These are phyloP conservation scores for Cetonia aurata DNA, from an alignment of 2,888 invertebrate species.

Conservation along the genomic window DNA sequence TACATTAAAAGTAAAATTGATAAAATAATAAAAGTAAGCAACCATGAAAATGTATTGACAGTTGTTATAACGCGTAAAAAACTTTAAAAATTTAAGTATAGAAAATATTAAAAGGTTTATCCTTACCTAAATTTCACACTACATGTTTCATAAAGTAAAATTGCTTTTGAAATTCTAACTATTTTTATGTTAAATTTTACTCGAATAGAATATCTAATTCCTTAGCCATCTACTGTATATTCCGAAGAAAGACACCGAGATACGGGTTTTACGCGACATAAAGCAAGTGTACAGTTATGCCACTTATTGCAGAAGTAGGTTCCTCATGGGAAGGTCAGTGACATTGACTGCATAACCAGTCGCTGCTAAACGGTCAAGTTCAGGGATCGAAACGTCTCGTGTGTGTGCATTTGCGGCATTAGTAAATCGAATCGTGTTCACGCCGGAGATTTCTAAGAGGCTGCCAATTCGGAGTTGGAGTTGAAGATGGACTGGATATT, in stretches of 20 bases:
- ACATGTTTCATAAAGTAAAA: too few species aligned
- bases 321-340: constrained; percentile 57
- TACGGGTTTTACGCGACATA: constrained; percentile 4
- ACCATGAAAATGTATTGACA: too few species aligned
- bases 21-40: too few species aligned
- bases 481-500: constrained; percentile 18
- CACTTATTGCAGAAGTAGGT: constrained; percentile 56
- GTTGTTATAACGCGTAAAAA: too few species aligned
- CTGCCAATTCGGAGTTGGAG: not conserved
- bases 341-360: constrained; percentile 48
- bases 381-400: constrained; percentile 55
- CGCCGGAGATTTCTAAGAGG: not conserved
- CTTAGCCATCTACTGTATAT: not conserved
- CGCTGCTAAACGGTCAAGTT: constrained; percentile 58
- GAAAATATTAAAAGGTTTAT: too few species aligned
- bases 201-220: too few species aligned
- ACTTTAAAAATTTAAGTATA: too few species aligned
- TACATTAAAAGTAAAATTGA: too few species aligned
- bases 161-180: too few species aligned
- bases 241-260: not conserved
- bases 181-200: too few species aligned
- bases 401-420: not conserved
- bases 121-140: too few species aligned
- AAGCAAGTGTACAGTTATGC: constrained; percentile 56
- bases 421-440: not conserved